Evolutionary conservation across 2,797 vertebrate species (phyloP).

Genomic region (Anguilla pacifica): DNA sequence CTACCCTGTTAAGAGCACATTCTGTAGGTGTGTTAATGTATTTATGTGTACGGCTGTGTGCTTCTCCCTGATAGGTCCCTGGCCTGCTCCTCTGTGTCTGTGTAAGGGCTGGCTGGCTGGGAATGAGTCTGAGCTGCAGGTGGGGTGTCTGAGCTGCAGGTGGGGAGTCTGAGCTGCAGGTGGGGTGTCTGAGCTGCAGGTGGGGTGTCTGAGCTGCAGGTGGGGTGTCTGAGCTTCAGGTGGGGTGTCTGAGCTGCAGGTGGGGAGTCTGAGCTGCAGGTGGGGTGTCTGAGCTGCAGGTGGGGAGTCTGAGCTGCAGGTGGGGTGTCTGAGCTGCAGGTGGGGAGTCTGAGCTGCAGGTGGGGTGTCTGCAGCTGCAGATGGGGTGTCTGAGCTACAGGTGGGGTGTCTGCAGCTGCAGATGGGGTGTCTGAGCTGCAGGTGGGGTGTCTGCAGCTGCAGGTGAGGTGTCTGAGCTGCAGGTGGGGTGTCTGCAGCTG

Average conservation of each 20-base stretch:
- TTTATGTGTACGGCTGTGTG: slow-evolving; percentile 54
- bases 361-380: slow-evolving; percentile 42
- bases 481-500: too few species aligned
- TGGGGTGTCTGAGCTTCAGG: slow-evolving; percentile 6
- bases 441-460: too few species aligned
- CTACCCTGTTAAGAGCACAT: not conserved
- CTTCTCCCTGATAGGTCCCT: not conserved
- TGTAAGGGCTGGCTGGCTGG: slow-evolving; percentile 69
- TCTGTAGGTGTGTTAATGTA: slow-evolving; percentile 56
- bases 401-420: too few species aligned
- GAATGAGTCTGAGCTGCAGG: slow-evolving; percentile 46
- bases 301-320: slow-evolving; percentile 40
- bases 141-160: too few species aligned
- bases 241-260: too few species aligned
- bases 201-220: too few species aligned
- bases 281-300: slow-evolving; percentile 43
- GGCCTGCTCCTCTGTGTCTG: slow-evolving; percentile 59
- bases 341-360: slow-evolving; percentile 39
- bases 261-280: slow-evolving; percentile 40
- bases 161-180: too few species aligned
- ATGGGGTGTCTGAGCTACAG: slow-evolving; percentile 44
- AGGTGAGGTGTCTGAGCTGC: too few species aligned
- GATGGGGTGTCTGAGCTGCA: too few species aligned
- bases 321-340: slow-evolving; percentile 25
- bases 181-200: too few species aligned